Percentiles rank a stretch among this genome's conserved stretches.
These are phyloP conservation scores for Coracopsis vasa DNA, from an alignment of 2,113 vertebrate species.

Conservation along the genomic window DNA sequence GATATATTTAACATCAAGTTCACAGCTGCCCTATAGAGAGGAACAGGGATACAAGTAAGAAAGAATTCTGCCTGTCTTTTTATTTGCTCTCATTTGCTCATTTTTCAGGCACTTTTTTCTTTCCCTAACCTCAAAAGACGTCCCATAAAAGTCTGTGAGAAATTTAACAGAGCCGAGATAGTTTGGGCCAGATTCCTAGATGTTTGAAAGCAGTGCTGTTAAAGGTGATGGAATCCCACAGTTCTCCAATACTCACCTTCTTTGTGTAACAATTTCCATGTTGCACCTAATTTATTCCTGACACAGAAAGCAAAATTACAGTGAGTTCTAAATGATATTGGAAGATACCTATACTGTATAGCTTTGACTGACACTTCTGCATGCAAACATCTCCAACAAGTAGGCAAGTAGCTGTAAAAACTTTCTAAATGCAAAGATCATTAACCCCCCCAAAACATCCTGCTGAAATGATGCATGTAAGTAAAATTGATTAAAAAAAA, in stretches of 20 bases:
- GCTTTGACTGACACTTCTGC: neutral
- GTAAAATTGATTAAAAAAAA: neutral
- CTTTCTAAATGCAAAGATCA: neutral
- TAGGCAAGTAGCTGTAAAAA: neutral
- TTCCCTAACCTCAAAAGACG: neutral
- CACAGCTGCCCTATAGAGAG: neutral
- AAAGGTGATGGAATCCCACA: neutral
- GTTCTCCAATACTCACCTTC: neutral
- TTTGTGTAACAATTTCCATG: neutral
- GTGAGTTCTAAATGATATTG: neutral
- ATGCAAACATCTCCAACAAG: neutral
- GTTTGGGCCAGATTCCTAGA: neutral
- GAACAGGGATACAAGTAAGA: neutral
- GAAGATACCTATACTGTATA: neutral
- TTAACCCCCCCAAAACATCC: neutral
- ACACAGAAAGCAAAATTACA: neutral
- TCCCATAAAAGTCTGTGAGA: neutral
- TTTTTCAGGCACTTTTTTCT: neutral
- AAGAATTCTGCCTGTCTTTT: neutral
- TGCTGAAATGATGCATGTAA: constrained; percentile 12
- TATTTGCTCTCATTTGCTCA: neutral
- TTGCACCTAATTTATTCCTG: neutral
- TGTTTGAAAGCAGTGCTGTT: neutral
- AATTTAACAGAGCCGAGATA: neutral
- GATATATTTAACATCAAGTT: neutral